These are phyloP conservation scores for Lasioglossum zephyrum DNA, from an alignment of 2,888 invertebrate species.

Conservation along the genomic window DNA sequence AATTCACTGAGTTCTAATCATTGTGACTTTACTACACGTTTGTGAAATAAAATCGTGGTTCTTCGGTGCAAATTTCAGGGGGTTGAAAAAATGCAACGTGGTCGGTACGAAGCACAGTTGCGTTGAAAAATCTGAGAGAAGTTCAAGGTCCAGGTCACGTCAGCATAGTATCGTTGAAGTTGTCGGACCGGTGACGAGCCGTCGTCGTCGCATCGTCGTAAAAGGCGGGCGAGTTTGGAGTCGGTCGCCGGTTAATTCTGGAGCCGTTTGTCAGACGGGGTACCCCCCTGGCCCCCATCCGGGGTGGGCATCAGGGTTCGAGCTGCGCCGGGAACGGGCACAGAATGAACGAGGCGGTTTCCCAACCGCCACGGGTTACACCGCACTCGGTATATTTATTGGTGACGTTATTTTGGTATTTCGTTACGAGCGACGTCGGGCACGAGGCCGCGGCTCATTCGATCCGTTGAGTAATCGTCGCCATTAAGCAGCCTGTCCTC, in stretches of 20 bases:
- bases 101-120: neutral
- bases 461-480: constrained; percentile 83
- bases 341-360: constrained; percentile 60
- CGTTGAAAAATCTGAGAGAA: neutral
- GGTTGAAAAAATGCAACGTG: neutral
- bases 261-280: constrained; percentile 78
- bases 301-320: constrained; percentile 51
- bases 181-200: neutral
- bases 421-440: constrained; percentile 81
- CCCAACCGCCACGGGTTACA: constrained; percentile 53
- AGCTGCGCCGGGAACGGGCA: constrained; percentile 40
- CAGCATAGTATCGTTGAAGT: neutral
- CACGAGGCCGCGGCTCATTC: constrained; percentile 79
- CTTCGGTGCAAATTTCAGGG: too few species aligned
- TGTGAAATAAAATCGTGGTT: too few species aligned
- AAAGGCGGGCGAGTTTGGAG: constrained; percentile 45
- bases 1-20: too few species aligned
- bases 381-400: constrained; percentile 80
- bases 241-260: constrained; percentile 81
- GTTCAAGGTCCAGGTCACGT: neutral
- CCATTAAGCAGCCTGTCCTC: constrained; percentile 83
- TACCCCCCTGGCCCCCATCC: constrained; percentile 22
- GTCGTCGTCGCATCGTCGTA: constrained; percentile 9
- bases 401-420: constrained; percentile 84
- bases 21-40: too few species aligned